A percentile compares a stretch with the other conserved stretches of the same genome.
phyloP scores from a whole-genome alignment of 2,113 vertebrate species.

The Corythaeola cristata region DNA sequence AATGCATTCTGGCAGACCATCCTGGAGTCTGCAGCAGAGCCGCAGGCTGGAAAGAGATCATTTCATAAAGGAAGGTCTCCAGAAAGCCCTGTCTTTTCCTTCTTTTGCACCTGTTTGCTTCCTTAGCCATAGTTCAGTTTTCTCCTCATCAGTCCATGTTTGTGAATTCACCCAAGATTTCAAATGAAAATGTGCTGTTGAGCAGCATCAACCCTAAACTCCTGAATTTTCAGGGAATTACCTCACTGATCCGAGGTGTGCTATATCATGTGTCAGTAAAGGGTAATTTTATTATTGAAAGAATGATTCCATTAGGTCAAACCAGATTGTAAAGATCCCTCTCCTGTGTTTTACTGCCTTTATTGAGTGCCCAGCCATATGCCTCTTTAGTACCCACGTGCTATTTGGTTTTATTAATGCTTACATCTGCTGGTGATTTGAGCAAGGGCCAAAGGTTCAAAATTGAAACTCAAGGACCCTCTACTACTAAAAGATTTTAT shows the following conservation, averaged over 20 bases:
- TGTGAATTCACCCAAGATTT: background rate
- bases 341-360: background rate
- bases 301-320: conserved; percentile 10
- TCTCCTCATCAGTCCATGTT: background rate
- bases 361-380: conserved; percentile 9
- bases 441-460: conserved; percentile 58
- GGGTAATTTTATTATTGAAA: background rate
- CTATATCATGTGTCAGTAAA: background rate
- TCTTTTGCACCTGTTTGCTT: background rate
- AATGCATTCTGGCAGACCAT: background rate
- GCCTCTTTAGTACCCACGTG: conserved; percentile 40
- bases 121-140: background rate
- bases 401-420: conserved; percentile 58
- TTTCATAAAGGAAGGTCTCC: background rate
- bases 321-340: conserved; percentile 15
- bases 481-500: conserved; percentile 56
- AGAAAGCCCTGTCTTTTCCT: background rate
- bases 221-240: background rate
- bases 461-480: conserved; percentile 63
- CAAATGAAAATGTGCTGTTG: background rate
- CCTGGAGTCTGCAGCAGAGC: background rate
- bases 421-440: conserved; percentile 52
- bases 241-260: background rate
- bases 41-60: accelerated
- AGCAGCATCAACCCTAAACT: background rate